Percentiles rank a stretch among this genome's conserved stretches.
Evolutionary conservation across 1,140 invertebrate genomes (phyloP).

Genomic region (Reticulitermes speratus): DNA sequence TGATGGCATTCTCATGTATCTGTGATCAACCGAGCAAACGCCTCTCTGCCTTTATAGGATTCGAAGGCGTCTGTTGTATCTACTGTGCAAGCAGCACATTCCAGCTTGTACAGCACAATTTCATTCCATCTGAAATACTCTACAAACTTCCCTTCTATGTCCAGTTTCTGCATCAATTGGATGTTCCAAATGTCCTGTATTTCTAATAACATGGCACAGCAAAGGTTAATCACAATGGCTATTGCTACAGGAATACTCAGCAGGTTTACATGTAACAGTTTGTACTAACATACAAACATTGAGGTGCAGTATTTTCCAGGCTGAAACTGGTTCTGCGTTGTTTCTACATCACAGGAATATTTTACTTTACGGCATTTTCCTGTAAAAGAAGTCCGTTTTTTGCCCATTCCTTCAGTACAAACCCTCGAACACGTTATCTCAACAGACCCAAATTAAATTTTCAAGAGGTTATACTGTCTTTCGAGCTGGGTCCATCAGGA

Average conservation of each 20-base stretch:
- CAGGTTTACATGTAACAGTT: neutral
- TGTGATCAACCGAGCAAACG: slow-evolving; percentile 17
- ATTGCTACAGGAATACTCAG: neutral
- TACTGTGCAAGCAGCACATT: neutral
- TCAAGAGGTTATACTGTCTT: no score
- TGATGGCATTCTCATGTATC: slow-evolving; percentile 18
- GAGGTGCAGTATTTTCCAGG: neutral
- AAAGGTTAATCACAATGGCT: neutral
- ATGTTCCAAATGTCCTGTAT: neutral
- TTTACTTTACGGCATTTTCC: no score
- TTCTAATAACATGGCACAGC: neutral
- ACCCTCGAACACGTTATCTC: no score
- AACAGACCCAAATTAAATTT: no score
- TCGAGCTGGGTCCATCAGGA: no score
- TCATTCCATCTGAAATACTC: neutral
- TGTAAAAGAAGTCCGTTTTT: no score
- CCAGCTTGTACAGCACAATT: neutral
- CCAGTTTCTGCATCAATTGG: neutral
- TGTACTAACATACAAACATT: neutral
- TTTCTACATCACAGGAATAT: no score
- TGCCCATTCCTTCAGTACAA: no score
- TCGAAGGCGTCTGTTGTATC: neutral
- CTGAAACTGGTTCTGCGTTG: no score
- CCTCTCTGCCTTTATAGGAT: neutral
- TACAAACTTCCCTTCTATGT: neutral